These are phyloP conservation scores for Poecilia latipinna DNA, from an alignment of 2,113 vertebrate genomes.

Conservation along the genomic window DNA sequence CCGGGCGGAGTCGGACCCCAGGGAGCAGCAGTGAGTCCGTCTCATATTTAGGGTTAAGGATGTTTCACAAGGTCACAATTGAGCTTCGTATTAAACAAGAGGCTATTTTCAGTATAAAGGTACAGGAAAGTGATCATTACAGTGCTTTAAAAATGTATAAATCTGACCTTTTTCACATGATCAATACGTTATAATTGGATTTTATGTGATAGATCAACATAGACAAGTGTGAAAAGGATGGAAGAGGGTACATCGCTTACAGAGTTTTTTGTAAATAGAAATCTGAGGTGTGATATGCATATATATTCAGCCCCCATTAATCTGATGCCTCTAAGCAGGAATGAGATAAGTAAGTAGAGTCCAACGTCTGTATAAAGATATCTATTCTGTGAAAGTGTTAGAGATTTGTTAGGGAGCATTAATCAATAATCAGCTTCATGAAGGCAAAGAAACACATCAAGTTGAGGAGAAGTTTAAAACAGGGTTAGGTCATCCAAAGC, in stretches of 20 bases:
- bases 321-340: no score
- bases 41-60: not conserved
- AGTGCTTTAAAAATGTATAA: not conserved
- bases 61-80: not conserved
- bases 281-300: no score
- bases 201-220: not conserved
- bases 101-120: not conserved
- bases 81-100: not conserved
- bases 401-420: no score
- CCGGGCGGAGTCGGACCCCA: slow-evolving; percentile 89
- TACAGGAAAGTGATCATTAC: not conserved
- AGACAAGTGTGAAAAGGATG: not conserved
- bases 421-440: no score
- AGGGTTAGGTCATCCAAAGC: no score
- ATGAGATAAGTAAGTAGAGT: no score
- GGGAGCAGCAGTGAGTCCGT: slow-evolving; percentile 86
- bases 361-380: no score
- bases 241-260: not conserved
- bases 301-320: no score
- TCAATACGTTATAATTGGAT: not conserved
- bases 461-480: no score
- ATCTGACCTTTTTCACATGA: not conserved
- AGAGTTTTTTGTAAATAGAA: no score
- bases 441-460: no score
- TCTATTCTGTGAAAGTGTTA: no score